A percentile compares a stretch with the other conserved stretches of the same genome.
These are phyloP conservation scores for Heliocidaris erythrogramma DNA, from an alignment of 35 echinoderm and acorn worm genomes.

Conservation along the genomic window DNA sequence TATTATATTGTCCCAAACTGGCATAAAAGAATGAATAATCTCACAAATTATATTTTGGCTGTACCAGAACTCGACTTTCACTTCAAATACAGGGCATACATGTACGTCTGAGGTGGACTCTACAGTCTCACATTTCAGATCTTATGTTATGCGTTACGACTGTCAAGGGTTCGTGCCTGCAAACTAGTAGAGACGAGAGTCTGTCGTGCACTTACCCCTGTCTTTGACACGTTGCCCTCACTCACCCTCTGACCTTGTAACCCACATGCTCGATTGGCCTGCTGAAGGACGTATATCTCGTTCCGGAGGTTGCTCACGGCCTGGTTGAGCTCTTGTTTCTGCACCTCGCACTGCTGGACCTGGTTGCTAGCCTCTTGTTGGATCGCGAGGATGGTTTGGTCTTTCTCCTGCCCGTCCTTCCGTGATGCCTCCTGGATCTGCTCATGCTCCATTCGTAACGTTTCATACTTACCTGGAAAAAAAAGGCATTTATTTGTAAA, in stretches of 20 bases:
- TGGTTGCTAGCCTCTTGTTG: neutral
- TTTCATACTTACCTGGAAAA: conserved; percentile 12
- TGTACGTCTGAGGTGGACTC: too few relatives aligned
- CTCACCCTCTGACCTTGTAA: neutral
- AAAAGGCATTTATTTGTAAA: neutral
- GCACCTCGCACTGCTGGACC: neutral
- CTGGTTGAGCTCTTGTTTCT: conserved; percentile 18
- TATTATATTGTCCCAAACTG: too few relatives aligned
- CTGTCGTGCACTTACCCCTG: neutral
- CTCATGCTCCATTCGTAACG: neutral
- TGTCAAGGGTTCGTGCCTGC: too few relatives aligned
- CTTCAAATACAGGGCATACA: too few relatives aligned
- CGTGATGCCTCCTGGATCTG: conserved; percentile 8
- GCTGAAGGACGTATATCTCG: neutral
- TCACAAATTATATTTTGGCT: too few relatives aligned
- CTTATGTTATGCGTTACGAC: too few relatives aligned
- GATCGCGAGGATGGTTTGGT: neutral
- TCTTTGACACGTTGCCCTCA: neutral
- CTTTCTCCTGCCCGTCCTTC: neutral
- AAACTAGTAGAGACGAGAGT: neutral
- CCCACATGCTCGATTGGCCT: neutral
- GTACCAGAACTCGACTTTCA: too few relatives aligned
- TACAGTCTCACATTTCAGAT: too few relatives aligned
- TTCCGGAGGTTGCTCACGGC: neutral
- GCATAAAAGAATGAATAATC: too few relatives aligned